Percentiles rank a stretch among this genome's conserved stretches.
Evolutionary conservation across 1,140 invertebrate genomes (phyloP).

Genomic region (Saccostrea cuccullata): DNA sequence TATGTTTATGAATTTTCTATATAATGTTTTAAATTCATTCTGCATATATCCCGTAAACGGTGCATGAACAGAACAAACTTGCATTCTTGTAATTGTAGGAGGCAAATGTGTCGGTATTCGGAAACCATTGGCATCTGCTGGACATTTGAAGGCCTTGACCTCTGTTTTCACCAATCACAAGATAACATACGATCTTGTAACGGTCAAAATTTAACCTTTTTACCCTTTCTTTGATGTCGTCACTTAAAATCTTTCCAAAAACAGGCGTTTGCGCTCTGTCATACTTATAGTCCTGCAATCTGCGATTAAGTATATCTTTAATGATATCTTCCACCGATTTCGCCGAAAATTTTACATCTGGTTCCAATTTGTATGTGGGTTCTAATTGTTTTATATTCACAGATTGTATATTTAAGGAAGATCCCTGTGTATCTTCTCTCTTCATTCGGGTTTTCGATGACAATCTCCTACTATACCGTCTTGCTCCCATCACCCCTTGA

Average conservation of each 20-base stretch:
- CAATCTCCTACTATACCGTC: not conserved
- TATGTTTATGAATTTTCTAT: no score
- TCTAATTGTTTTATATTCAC: constrained; percentile 70
- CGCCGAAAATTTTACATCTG: constrained; percentile 56
- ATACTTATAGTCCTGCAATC: constrained; percentile 58
- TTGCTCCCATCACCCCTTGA: not conserved
- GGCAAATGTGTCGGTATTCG: constrained; percentile 69
- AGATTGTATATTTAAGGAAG: not conserved
- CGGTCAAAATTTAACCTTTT: constrained; percentile 68
- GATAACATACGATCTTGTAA: constrained; percentile 73
- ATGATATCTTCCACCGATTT: constrained; percentile 54
- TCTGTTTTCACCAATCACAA: constrained; percentile 68
- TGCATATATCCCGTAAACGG: constrained; percentile 75
- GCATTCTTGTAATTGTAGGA: constrained; percentile 69
- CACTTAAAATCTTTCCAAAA: constrained; percentile 65
- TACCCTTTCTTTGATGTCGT: constrained; percentile 71
- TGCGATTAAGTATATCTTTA: constrained; percentile 55
- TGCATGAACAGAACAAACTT: constrained; percentile 72
- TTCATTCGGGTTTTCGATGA: not conserved
- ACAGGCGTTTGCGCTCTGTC: constrained; percentile 52
- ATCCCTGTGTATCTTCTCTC: constrained; percentile 29
- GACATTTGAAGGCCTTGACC: constrained; percentile 67
- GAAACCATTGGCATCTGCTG: constrained; percentile 74
- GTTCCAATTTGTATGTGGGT: constrained; percentile 72
- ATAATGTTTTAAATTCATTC: constrained; percentile 61